These are phyloP conservation scores for Ylistrum balloti DNA, from an alignment of 1,140 invertebrate species.

Conservation along the genomic window DNA sequence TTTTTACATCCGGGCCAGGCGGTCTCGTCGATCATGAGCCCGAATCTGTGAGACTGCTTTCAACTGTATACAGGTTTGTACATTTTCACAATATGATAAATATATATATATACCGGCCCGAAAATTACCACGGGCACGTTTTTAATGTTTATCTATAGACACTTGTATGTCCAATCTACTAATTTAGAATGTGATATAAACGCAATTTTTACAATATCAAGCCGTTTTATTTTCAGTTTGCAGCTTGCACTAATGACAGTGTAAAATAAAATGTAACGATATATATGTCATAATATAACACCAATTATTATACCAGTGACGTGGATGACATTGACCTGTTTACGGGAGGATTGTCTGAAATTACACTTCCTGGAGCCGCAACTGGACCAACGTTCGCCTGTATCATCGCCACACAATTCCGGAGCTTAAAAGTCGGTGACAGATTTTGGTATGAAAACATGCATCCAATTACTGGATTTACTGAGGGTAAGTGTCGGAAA, in stretches of 20 bases:
- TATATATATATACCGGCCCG: no score
- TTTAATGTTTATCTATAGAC: no score
- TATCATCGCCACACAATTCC: conserved; percentile 96
- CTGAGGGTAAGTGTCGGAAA: conserved; percentile 46
- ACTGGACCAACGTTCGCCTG: conserved; percentile 98
- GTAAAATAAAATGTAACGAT: no score
- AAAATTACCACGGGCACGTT: no score
- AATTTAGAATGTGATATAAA: no score
- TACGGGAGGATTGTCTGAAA: conserved; percentile 88
- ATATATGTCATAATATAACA: no score
- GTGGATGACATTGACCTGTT: conserved; percentile 74
- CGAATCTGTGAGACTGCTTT: conserved; percentile 52
- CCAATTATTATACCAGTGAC: conserved; percentile 73
- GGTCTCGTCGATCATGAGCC: conserved; percentile 58
- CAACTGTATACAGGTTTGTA: conserved; percentile 64
- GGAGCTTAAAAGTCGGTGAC: conserved; percentile 94
- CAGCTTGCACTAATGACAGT: no score
- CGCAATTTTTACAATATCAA: no score
- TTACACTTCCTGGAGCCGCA: conserved; percentile 91
- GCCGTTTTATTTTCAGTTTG: no score
- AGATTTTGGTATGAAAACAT: conserved; percentile 97
- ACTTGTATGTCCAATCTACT: no score
- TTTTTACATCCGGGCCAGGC: conserved; percentile 84
- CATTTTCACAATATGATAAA: no score
- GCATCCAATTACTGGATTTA: conserved; percentile 74